Base-by-base conservation (phyloP, 2,797 vertebrate genomes). In the Poeciliopsis turneri region DNA sequence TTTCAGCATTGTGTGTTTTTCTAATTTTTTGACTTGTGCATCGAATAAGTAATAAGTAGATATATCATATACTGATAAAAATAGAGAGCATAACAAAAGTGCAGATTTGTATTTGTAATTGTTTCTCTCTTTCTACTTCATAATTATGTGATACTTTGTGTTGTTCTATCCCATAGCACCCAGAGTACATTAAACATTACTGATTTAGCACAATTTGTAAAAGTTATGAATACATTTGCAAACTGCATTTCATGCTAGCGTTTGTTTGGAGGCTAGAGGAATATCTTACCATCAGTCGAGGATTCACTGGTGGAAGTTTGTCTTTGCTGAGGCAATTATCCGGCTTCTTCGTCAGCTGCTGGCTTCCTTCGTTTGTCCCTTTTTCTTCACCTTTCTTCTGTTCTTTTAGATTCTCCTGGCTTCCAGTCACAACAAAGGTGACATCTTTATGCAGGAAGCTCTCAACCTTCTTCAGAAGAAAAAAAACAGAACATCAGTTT, bases 361-460 rank as follows among this genome's bases (percentile, higher is more conserved):
- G 11, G 0, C 72, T 5, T 80, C 88, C 84, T 75, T 81, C 88
- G 77, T 71, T 87, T 2, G n/a, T 57, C 25, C 68, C 75, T 45
- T 91, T 88, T 0, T 20, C 16, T 43, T 74, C 78, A 79, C 51
- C 61, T 75, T 57, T 2, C 18, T 76, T 90, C 76, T 85, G n/a
- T 23, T 88, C 85, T 64, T 71, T 57, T 68, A 88, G 93, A 4
- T 82, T 91, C 71, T 96, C 96, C 83, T 87, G 94, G 87, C 79
- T 96, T 86, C 94, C 96, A 72, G 97, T 97, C 83, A 98, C 95
- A 68, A 98, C 94, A 0, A 94, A 97, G 82, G 85, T 96, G 75
- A 98, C 94, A 88, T 98, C 97, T 90, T 96, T 97, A 88, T 98
- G 97, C n/a, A 99, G 94, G 88, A 98, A 98, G 91, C 96, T 96